phyloP scores from a whole-genome alignment of 2,113 vertebrate species.

The Seriola rivoliana region DNA sequence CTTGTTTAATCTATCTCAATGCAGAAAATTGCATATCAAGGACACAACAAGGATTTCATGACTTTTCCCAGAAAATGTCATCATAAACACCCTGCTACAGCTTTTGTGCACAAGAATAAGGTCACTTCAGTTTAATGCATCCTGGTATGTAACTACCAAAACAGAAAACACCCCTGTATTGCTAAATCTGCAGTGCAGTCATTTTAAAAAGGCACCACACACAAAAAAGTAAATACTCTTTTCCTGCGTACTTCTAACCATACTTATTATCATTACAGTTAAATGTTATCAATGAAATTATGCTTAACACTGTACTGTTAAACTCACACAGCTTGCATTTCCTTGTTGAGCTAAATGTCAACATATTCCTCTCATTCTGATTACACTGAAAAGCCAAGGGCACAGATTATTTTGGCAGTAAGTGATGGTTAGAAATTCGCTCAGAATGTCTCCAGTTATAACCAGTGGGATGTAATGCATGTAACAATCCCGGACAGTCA shows the following conservation, averaged over 20 bases:
- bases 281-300: neutral
- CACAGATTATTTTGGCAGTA: neutral
- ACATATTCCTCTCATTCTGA: slow-evolving; percentile 7
- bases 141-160: slow-evolving; percentile 20
- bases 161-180: slow-evolving; percentile 27
- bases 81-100: slow-evolving; percentile 47
- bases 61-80: slow-evolving; percentile 38
- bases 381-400: neutral
- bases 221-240: slow-evolving; percentile 14
- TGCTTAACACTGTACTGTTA: neutral
- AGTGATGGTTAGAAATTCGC: slow-evolving; percentile 26
- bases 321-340: slow-evolving; percentile 1
- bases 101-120: slow-evolving; percentile 63
- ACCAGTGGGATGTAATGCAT: neutral
- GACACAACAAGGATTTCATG: slow-evolving; percentile 19
- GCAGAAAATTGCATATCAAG: slow-evolving; percentile 36
- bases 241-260: slow-evolving; percentile 1
- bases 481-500: slow-evolving; percentile 2
- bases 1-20: slow-evolving; percentile 3
- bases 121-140: slow-evolving; percentile 58
- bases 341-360: neutral
- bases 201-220: slow-evolving; percentile 52
- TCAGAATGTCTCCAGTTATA: slow-evolving; percentile 15
- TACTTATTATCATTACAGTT: neutral
- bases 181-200: slow-evolving; percentile 52